Evolutionary conservation across 1,140 invertebrate species (phyloP).

Genomic region (Asbolus verrucosus): DNA sequence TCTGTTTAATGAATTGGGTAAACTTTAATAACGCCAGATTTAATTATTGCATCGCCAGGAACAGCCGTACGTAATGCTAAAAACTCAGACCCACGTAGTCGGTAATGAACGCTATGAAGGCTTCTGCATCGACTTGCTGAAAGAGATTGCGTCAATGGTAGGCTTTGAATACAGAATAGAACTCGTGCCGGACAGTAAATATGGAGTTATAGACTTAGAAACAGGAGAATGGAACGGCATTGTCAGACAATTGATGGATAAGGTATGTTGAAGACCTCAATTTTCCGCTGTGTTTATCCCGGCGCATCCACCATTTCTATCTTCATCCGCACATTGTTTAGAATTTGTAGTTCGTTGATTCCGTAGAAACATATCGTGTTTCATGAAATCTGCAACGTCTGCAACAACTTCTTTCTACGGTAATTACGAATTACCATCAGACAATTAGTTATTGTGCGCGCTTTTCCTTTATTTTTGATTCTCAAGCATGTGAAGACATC

Average conservation of each 20-base stretch:
- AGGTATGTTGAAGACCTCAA: conserved; percentile 67
- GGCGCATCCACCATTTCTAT: conserved; percentile 18
- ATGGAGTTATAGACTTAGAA: conserved; percentile 90
- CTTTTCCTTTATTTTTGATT: too few species aligned
- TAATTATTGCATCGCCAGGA: conserved; percentile 72
- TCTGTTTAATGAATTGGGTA: too few species aligned
- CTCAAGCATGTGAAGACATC: too few species aligned
- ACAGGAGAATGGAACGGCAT: conserved; percentile 98
- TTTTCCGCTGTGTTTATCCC: not conserved
- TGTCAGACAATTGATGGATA: conserved; percentile 90
- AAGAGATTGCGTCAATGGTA: conserved; percentile 85
- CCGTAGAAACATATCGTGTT: too few species aligned
- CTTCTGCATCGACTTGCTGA: conserved; percentile 96
- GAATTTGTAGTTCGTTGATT: too few species aligned
- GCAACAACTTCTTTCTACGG: too few species aligned
- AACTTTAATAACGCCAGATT: not conserved
- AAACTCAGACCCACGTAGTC: conserved; percentile 82
- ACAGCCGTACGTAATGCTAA: conserved; percentile 95
- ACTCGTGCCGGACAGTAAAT: conserved; percentile 93
- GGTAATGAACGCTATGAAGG: conserved; percentile 93
- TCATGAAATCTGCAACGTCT: too few species aligned
- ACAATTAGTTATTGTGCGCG: too few species aligned
- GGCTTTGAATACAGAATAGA: conserved; percentile 94
- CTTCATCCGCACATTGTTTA: too few species aligned
- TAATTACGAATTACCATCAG: too few species aligned